Percentiles rank a stretch among this genome's conserved stretches.
These are phyloP conservation scores for Lasioglossum leucozonium DNA, from an alignment of 2,888 invertebrate genomes.

Conservation along the genomic window DNA sequence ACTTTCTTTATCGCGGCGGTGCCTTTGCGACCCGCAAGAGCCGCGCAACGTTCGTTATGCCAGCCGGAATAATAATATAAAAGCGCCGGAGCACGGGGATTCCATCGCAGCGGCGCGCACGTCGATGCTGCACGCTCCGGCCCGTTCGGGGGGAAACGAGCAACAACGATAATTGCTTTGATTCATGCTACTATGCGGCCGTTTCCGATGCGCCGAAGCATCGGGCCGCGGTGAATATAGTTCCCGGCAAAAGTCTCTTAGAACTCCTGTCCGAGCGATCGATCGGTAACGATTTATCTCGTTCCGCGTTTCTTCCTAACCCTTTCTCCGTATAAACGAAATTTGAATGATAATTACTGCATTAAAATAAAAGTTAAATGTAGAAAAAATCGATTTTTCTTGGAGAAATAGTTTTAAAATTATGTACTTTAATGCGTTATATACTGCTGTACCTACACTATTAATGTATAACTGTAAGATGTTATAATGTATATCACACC, in stretches of 20 bases:
- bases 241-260: slow-evolving; percentile 15
- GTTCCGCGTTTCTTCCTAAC: background rate
- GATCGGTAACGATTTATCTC: background rate
- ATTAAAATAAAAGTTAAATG: no score
- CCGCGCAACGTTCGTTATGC: slow-evolving; percentile 52
- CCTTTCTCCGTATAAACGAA: background rate
- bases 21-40: slow-evolving; percentile 54
- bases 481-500: no score
- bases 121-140: slow-evolving; percentile 29
- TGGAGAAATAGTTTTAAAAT: no score
- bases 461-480: no score
- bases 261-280: background rate
- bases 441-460: no score
- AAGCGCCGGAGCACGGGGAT: slow-evolving; percentile 48
- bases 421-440: no score
- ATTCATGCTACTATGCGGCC: slow-evolving; percentile 80
- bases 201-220: slow-evolving; percentile 76
- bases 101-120: slow-evolving; percentile 41
- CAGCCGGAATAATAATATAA: slow-evolving; percentile 66
- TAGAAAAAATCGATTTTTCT: no score
- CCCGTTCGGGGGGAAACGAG: slow-evolving; percentile 61
- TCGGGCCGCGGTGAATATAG: slow-evolving; percentile 61
- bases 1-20: slow-evolving; percentile 55
- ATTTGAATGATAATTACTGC: no score
- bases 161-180: slow-evolving; percentile 80